Evolutionary conservation across 2,888 invertebrate species (phyloP), one percentile per base, ranked within the genome.

Genomic region (Chironomus riparius): DNA sequence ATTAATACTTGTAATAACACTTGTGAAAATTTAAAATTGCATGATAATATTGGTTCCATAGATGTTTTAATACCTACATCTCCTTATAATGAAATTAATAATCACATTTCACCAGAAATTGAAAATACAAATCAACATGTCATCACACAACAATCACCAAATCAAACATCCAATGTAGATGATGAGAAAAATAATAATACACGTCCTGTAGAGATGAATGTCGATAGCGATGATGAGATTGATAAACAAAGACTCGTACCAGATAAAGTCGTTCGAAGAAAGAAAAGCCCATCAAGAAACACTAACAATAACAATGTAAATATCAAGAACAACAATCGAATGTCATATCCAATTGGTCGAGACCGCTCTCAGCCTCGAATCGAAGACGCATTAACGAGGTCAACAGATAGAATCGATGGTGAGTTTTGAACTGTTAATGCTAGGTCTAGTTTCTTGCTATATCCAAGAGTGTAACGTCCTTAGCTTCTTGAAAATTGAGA

Each of bases 291-390:
- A 28, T 65, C 78, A 80, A 73, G 47, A 28, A 68, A 12, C 6
- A 68, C 69, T 47, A 47, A 72, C 71, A 78, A 79, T 61, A 85
- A 83, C 76, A 82, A 82, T 76, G 82, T 82, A 61, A 85, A 86
- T 76, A 82, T 81, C 74, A 82, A 84, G 24, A 82, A 83, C 78
- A 82, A 82, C 73, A 86, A 88, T 78, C 87, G 91, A 80, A 89
- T 91, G 61, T 91, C 92, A 13, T 88, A 88, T 81, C 89, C 89
- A 68, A 86, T 89, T 81, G 86, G 88, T 80, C 87, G 88, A 79
- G 86, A 87, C 78, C 85, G 86, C 77, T 78, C 80, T n/a, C 56
- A 65, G 47, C 47, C 73, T 12, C 12, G 61, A 71, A 62, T 21
- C 10, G 73, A 73, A 38, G 73, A 62, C 18, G n/a, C 13, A 4